phyloP scores from a whole-genome alignment of 37 sponge, comb jelly and placozoan genomes.

The Cladorhizidae sp. region DNA sequence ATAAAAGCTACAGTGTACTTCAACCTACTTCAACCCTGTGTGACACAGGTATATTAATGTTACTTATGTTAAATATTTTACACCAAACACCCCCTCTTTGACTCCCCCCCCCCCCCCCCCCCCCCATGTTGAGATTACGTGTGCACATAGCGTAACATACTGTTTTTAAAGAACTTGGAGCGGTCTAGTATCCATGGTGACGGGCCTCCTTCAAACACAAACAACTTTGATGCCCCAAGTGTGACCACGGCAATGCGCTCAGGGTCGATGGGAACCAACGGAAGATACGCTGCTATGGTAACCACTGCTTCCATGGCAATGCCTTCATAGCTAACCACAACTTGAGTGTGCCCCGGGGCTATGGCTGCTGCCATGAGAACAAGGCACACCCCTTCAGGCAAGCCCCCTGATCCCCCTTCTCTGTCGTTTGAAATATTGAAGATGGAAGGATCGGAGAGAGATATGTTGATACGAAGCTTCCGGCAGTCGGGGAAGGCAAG shows the following conservation, averaged over 20 bases:
- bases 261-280: constrained; percentile 64
- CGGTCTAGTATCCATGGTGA: constrained; percentile 80
- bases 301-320: constrained; percentile 50
- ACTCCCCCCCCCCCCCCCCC: too few relatives aligned
- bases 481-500: constrained; percentile 58
- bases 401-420: background rate
- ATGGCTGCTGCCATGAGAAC: constrained; percentile 48
- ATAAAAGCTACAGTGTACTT: too few relatives aligned
- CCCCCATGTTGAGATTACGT: too few relatives aligned
- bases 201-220: constrained; percentile 87
- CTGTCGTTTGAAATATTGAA: constrained; percentile 41
- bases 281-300: constrained; percentile 80
- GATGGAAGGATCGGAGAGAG: constrained; percentile 32
- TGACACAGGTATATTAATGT: background rate
- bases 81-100: background rate
- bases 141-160: too few relatives aligned
- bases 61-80: background rate
- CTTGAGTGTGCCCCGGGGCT: constrained; percentile 62
- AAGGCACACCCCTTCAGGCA: constrained; percentile 41
- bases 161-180: constrained; percentile 43
- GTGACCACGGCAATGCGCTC: constrained; percentile 69
- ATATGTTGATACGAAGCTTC: background rate
- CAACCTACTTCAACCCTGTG: too few relatives aligned
- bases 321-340: constrained; percentile 50
- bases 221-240: constrained; percentile 68